phyloP scores from a whole-genome alignment of 2,113 vertebrate genomes.

The Bos javanicus region DNA sequence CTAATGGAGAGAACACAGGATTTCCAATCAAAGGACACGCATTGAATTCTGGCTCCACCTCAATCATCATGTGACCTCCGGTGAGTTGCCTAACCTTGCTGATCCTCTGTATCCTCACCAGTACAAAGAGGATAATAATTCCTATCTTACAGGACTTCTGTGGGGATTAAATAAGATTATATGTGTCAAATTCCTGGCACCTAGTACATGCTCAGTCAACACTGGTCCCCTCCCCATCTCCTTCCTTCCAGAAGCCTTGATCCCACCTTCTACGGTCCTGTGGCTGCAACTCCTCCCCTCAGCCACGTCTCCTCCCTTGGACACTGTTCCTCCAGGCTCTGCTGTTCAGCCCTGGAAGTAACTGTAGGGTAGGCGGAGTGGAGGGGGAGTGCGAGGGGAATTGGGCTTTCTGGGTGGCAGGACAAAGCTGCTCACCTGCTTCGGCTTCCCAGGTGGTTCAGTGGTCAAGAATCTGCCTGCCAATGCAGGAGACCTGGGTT shows the following conservation, averaged over 20 bases:
- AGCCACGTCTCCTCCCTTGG: neutral
- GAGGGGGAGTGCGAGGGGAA: neutral
- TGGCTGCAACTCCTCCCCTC: neutral
- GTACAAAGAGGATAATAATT: slow-evolving; percentile 46
- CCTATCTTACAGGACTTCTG: slow-evolving; percentile 56
- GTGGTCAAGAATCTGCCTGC: neutral
- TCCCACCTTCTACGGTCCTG: neutral
- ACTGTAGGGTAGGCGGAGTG: neutral
- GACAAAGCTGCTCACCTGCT: neutral
- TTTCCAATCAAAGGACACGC: neutral
- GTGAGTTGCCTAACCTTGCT: slow-evolving; percentile 48
- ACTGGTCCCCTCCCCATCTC: neutral
- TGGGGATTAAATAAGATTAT: slow-evolving; percentile 64
- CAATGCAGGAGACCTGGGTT: neutral
- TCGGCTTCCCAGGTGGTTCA: neutral
- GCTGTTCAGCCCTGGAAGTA: neutral
- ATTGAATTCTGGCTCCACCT: slow-evolving; percentile 35
- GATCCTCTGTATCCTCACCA: slow-evolving; percentile 51
- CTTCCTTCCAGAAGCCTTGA: neutral
- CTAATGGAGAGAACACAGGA: neutral
- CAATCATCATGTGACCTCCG: slow-evolving; percentile 39
- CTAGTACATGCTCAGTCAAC: slow-evolving; percentile 35
- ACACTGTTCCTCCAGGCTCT: neutral
- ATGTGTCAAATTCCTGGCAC: slow-evolving; percentile 61
- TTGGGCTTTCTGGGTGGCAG: neutral